A percentile compares a stretch with the other conserved stretches of the same genome.
Conservation (phyloP, 2,797 vertebrate species). For the Petrocephalus schoutedeni region DNA sequence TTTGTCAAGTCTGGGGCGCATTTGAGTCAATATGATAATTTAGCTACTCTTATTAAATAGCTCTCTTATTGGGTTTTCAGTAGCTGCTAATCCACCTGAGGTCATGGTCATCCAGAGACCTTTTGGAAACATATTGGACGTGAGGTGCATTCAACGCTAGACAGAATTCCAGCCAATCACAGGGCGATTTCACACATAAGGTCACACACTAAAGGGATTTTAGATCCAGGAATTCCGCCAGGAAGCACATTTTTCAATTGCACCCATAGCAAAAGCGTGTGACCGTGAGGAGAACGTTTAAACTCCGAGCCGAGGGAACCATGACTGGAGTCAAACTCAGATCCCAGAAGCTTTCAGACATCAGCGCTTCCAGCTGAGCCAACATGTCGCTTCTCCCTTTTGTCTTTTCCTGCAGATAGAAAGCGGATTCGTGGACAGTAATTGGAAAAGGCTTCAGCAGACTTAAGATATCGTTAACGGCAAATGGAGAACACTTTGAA, state of each 20-base stretch:
- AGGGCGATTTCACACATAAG: slow-evolving; percentile 8
- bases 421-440: neutral
- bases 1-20: neutral
- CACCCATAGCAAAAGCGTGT: neutral
- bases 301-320: neutral
- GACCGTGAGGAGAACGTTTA: neutral
- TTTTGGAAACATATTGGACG: neutral
- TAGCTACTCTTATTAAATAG: neutral
- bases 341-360: neutral
- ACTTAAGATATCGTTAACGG: neutral
- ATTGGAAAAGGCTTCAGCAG: neutral
- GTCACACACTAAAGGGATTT: neutral
- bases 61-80: neutral
- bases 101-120: neutral
- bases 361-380: neutral
- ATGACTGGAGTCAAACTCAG: neutral
- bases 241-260: neutral
- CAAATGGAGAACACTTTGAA: neutral
- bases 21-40: slow-evolving; percentile 7
- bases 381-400: neutral
- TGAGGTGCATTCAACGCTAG: neutral
- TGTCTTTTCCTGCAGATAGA: neutral
- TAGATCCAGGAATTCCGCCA: neutral
- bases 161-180: neutral
- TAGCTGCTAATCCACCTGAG: neutral